Evolutionary conservation across 2,113 vertebrate species (phyloP).

Genomic region (Eulemur rufifrons): DNA sequence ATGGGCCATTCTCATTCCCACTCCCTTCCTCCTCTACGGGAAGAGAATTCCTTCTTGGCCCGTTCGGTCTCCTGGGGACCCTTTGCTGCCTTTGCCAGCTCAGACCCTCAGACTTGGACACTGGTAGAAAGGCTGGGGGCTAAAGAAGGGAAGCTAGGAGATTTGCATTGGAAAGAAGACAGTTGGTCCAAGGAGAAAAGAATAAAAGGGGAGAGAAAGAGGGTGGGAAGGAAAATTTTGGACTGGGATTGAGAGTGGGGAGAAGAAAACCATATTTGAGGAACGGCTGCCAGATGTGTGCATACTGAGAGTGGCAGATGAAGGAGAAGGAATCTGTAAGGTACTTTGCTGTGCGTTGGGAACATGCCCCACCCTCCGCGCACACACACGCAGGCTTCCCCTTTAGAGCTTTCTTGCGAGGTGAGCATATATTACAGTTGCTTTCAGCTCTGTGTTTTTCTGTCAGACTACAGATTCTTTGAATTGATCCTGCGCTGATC

Average conservation of each 20-base stretch:
- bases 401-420: background rate
- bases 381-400: background rate
- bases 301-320: background rate
- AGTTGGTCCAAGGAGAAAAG: background rate
- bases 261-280: background rate
- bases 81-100: background rate
- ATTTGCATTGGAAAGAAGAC: background rate
- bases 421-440: background rate
- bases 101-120: background rate
- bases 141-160: background rate
- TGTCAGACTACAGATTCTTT: background rate
- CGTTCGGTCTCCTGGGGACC: background rate
- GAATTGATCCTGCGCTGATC: background rate
- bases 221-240: background rate
- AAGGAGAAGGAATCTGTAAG: background rate
- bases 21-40: background rate
- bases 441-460: background rate
- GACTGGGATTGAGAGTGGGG: background rate
- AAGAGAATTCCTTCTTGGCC: background rate
- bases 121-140: background rate
- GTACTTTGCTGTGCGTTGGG: background rate
- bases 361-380: background rate
- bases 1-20: background rate
- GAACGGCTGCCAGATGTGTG: background rate
- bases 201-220: background rate